Evolutionary conservation across 2,113 vertebrate genomes (phyloP).

Genomic region (Peromyscus leucopus): DNA sequence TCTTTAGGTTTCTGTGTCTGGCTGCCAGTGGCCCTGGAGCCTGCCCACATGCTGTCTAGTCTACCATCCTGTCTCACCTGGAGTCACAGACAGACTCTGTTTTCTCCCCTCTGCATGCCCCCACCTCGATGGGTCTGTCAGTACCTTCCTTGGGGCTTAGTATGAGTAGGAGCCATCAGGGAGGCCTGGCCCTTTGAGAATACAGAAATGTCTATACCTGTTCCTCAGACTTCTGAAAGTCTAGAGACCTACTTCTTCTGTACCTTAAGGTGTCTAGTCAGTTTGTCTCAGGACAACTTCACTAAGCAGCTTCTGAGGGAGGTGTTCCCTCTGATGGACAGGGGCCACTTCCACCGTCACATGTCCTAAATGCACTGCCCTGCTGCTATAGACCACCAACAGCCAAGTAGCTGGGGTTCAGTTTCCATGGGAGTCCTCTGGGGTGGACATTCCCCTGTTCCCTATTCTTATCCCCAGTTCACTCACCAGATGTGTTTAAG

Average conservation of each 20-base stretch:
- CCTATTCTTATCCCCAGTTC: not conserved
- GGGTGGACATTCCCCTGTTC: not conserved
- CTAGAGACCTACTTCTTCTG: not conserved
- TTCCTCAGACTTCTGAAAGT: accelerated
- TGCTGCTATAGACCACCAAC: not conserved
- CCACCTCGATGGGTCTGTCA: not conserved
- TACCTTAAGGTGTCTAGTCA: not conserved
- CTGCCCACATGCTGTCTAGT: accelerated
- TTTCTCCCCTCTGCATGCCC: no score
- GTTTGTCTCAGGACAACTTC: not conserved
- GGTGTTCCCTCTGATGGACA: not conserved
- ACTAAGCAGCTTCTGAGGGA: not conserved
- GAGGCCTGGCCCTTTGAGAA: not conserved
- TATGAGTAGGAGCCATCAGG: not conserved
- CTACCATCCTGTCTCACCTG: accelerated
- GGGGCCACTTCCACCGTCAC: not conserved
- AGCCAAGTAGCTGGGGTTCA: not conserved
- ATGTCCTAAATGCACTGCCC: no score
- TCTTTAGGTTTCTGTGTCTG: not conserved
- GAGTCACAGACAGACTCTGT: no score
- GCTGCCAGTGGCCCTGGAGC: no score
- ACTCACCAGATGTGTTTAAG: accelerated
- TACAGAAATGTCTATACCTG: accelerated
- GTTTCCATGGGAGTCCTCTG: not conserved
- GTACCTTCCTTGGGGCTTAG: not conserved